phyloP scores from a whole-genome alignment of 2,888 invertebrate species.

The Gari tellinella region DNA sequence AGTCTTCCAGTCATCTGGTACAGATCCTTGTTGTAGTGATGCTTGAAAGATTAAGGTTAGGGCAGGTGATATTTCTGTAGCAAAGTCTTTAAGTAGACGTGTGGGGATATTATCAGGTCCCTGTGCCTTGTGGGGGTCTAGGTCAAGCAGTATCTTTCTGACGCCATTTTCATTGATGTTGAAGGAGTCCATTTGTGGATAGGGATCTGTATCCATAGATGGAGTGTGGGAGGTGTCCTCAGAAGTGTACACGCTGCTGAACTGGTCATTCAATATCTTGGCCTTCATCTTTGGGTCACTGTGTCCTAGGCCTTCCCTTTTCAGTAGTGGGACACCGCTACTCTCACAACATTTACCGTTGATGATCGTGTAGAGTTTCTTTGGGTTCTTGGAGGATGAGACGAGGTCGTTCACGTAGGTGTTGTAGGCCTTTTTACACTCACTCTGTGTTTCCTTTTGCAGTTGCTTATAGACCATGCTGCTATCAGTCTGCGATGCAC shows the following conservation, averaged over 20 bases:
- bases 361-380: constrained; percentile 18
- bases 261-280: neutral
- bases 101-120: constrained; percentile 8
- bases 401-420: constrained; percentile 11
- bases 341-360: constrained; percentile 3
- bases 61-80: constrained; percentile 24
- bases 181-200: neutral
- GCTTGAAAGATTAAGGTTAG: constrained; percentile 36
- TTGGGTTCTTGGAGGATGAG: neutral
- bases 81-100: constrained; percentile 30
- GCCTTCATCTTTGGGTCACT: neutral
- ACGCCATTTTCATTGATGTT: neutral
- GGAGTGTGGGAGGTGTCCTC: constrained; percentile 5
- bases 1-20: constrained; percentile 48
- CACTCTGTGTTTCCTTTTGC: constrained; percentile 4
- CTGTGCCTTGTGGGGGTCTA: neutral
- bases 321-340: neutral
- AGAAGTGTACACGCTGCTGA: neutral
- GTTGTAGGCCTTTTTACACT: constrained; percentile 6
- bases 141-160: neutral
- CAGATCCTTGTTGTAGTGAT: constrained; percentile 26
- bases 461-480: constrained; percentile 11
- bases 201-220: constrained; percentile 5
- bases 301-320: too few species aligned
- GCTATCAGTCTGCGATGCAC: neutral